Base-by-base conservation (phyloP, 92 coral and sea anemone genomes). In the Porites cylindrica region DNA sequence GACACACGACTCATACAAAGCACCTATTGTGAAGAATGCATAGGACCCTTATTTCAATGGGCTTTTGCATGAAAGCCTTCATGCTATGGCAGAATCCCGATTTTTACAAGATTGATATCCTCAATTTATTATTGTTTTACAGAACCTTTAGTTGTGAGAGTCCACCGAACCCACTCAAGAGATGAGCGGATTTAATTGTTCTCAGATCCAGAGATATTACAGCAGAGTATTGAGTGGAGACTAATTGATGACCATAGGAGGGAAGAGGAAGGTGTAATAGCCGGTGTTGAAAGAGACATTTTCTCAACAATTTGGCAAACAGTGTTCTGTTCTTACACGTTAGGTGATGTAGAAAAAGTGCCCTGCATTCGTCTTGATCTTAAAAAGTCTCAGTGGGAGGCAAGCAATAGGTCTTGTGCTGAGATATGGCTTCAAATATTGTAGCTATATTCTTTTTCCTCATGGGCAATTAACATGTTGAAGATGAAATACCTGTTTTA, bases 291-390 rank as follows among this genome's bases (percentile, higher is more conserved):
- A 50, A 80, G 84, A 70, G 62, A 80, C 75, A 62, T 80, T 80
- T 80, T 80, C 73, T 64, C 84, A 18, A 64, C 84, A 50, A 66
- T 80, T 80, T 80, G 84, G 84, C 75, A 80, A 65, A 56, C 70
- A 53, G 32, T 56, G 64, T 80, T 80, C 84, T 80, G 50, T 17
- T 80, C 84, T 50, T 24, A 47, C 70, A 88, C 88, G 14, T 51
- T 75, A 16, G 88, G 91, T 19, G 73, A 66, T 69, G 10, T 52
- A 51, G 88, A 76, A 76, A 88, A 88, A 75, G 91, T 88, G 66
- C 88, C 88, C 14, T 62, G 77, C 68, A 83, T 88, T 19, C 51
- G 91, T 60, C 91, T 75, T 74, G 87, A 88, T 74, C 91, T 80
- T 80, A 88, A 88, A 82, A 82, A 66, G 62, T 64, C 51, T 64